Evolutionary conservation across 2,888 invertebrate species (phyloP).

Genomic region (Catotricha subobsoleta): DNA sequence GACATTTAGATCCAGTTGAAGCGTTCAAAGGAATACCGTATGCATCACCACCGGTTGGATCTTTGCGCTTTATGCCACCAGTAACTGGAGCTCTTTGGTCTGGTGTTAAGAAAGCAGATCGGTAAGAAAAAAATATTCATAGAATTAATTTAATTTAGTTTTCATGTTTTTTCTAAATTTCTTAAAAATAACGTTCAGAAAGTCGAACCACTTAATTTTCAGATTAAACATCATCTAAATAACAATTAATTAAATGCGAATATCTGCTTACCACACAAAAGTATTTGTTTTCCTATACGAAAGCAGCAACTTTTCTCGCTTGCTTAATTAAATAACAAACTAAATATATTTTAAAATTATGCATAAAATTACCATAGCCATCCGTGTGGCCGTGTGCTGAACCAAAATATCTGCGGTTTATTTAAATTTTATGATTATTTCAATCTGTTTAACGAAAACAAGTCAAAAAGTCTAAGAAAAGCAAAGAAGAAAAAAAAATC

Average conservation of each 20-base stretch:
- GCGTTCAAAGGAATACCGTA: constrained; percentile 88
- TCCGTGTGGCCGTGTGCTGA: background rate
- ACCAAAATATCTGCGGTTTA: background rate
- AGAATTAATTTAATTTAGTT: background rate
- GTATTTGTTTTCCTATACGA: no score
- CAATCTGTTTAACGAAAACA: constrained; percentile 6
- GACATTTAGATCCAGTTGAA: constrained; percentile 74
- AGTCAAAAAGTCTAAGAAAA: background rate
- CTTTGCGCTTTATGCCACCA: constrained; percentile 88
- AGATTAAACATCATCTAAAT: no score
- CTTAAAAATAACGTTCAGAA: no score
- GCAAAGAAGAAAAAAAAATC: background rate
- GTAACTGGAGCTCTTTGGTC: constrained; percentile 85
- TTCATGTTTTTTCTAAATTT: background rate
- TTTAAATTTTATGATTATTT: constrained; percentile 4
- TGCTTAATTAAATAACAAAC: no score
- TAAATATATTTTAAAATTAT: background rate
- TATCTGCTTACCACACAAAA: no score
- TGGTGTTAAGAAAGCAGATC: constrained; percentile 72
- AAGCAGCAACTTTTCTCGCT: no score
- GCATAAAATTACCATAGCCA: background rate
- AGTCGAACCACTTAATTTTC: no score
- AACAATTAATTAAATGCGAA: background rate
- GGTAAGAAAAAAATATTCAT: constrained; percentile 18
- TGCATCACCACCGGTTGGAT: constrained; percentile 78